Base-by-base conservation (phyloP, 2,797 vertebrate genomes). In the Podarcis siculus region DNA sequence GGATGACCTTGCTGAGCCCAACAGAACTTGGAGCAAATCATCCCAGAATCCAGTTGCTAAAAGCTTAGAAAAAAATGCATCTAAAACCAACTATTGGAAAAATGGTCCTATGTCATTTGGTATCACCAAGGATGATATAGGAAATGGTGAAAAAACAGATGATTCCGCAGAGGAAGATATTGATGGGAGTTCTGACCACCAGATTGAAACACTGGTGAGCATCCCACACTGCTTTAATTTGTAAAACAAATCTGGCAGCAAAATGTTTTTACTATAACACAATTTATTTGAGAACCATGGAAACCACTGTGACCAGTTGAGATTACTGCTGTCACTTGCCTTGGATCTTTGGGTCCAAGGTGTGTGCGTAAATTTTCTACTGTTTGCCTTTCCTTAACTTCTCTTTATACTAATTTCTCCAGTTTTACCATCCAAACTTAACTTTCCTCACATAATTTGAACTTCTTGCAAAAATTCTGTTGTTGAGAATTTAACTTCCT, bases 121-220 rank as follows among this genome's bases (percentile, higher is more conserved):
- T 86, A 91, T 93, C 79, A 86, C 87, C 87, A 77, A 86, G 88
- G 92, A 95, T 94, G 96, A 96, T 0, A 87, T 69, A 2, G 77
- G 92, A 21, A 95, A 97, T 1, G 96, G 98, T 86, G 97, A 97
- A 88, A 94, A 96, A 85, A 97, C 96, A 21, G 98, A 97, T 3
- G 97, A 97, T 95, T 97, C 96, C 88, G 86, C 96, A 91, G 96
- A 97, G 90, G 97, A 97, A 5, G 94, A 94, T 95, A 92, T 96
- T 86, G 96, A 96, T 96, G 93, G 96, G 91, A 92, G 95, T 89
- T 96, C 95, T 88, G 96, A 96, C 92, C 96, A 93, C 84, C 93
- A 95, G 86, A 97, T 95, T 95, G 96, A 96, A 95, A 97, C 95
- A 95, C 89, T 97, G 95, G 95, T 97, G 95, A 97, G 96, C 92